Evolutionary conservation across 37 sponge, comb jelly and placozoan genomes (phyloP), one percentile per base, ranked within the genome.

Genomic region (Halichondria panicea): DNA sequence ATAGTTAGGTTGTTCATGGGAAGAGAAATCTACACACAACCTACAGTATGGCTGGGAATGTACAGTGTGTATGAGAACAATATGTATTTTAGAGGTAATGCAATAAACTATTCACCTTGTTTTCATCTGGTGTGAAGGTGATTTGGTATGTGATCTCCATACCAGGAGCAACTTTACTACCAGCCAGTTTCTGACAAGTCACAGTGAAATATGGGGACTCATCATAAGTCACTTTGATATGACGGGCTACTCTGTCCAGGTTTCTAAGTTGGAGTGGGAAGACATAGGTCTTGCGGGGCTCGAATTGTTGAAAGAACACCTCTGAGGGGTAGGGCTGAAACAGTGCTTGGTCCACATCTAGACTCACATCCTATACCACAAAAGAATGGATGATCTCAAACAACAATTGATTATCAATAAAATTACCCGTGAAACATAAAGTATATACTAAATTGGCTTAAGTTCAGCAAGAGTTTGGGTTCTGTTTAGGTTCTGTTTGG

Each of bases 161-260:
- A 32, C 99, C 99, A 38, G 99, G 99, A 32, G 99, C 99, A 31
- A 92, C 91, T 71, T 95, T 95, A n/a, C 78, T 71, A 35, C 96
- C 96, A 53, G 81, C 72, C 33, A 80, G 65, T 48, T 58, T 65
- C 38, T 77, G 95, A 54, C 87, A 78, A 21, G 78, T 58, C 8
- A 95, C 52, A 43, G 63, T 78, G 87, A 98, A 94, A 74, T 98
- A 98, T 7, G 96, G 96, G 2, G 96, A 95, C 28, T 92, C 96
- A 56, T 93, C 91, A 34, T 81, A 79, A 65, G 81, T 67, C 35
- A 98, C 84, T 59, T 90, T 89, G 43, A 98, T 78, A 48, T 88
- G 82, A 31, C 95, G 67, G 39, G 95, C 94, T 73, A 96, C 90
- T 60, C 80, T 95, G 64, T 98, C 99, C 52, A 72, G 56, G 71